Conservation (phyloP, 2,113 vertebrate species). For the Arothron firmamentum region DNA sequence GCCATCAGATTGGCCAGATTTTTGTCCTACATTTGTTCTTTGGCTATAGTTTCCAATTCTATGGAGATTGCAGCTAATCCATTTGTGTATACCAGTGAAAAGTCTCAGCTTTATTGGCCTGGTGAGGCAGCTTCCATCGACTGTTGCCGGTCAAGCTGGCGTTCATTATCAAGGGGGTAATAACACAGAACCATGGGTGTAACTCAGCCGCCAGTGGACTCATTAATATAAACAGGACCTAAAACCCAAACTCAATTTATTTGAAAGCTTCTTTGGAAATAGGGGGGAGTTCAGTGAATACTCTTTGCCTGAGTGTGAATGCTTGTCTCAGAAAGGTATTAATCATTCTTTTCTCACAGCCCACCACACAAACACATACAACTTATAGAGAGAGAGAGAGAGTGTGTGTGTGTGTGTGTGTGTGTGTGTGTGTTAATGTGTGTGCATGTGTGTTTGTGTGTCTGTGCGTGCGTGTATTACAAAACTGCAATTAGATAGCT, state of each 20-base stretch:
- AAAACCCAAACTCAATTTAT: constrained; percentile 74
- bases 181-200: constrained; percentile 63
- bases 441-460: constrained; percentile 25
- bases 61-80: constrained; percentile 30
- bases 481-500: constrained; percentile 68
- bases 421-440: constrained; percentile 20
- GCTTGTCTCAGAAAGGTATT: constrained; percentile 52
- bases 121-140: constrained; percentile 36
- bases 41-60: constrained; percentile 10
- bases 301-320: background rate
- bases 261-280: constrained; percentile 70
- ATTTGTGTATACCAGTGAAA: constrained; percentile 41
- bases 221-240: constrained; percentile 73
- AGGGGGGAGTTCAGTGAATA: constrained; percentile 11
- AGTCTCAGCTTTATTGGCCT: constrained; percentile 32
- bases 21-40: background rate
- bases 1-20: background rate
- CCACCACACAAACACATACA: constrained; percentile 34
- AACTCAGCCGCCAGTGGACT: constrained; percentile 58
- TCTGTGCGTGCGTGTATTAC: constrained; percentile 43
- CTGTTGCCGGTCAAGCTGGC: constrained; percentile 59
- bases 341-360: constrained; percentile 55
- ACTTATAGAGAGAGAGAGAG: too few species aligned
- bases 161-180: constrained; percentile 71
- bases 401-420: constrained; percentile 26